Evolutionary conservation across 1,140 invertebrate species (phyloP).

Genomic region (Halyomorpha halys): DNA sequence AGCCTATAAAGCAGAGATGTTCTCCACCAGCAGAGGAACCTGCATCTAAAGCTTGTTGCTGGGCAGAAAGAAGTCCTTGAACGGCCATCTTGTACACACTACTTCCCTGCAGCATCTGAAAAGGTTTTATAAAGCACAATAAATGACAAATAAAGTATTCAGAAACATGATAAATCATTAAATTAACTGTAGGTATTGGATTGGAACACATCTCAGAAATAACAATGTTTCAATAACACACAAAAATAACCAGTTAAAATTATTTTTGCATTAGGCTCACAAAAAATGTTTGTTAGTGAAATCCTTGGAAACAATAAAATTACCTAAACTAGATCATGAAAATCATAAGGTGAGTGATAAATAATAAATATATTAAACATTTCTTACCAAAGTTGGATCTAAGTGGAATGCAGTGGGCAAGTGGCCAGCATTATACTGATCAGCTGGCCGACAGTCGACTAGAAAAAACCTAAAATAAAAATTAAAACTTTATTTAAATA

Average conservation of each 20-base stretch:
- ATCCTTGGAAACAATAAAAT: no score
- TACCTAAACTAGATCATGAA: no score
- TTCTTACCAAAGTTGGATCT: slow-evolving; percentile 74
- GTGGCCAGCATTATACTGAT: slow-evolving; percentile 95
- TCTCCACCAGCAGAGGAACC: slow-evolving; percentile 85
- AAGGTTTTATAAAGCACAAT: neutral
- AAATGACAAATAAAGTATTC: no score
- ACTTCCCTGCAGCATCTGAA: slow-evolving; percentile 78
- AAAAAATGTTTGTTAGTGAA: no score
- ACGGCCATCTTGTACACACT: slow-evolving; percentile 88
- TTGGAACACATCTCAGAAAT: no score
- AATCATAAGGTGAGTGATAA: no score
- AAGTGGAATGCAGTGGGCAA: slow-evolving; percentile 95
- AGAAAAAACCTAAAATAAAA: slow-evolving; percentile 73
- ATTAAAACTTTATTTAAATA: neutral
- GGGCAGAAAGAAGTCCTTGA: slow-evolving; percentile 80
- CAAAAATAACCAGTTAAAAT: neutral
- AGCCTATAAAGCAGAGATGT: slow-evolving; percentile 94
- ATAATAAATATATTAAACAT: slow-evolving; percentile 8
- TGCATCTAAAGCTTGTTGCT: slow-evolving; percentile 77
- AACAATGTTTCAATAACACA: neutral
- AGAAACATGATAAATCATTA: no score
- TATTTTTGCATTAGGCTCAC: neutral
- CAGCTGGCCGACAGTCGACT: slow-evolving; percentile 90
- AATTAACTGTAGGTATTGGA: no score